Percentiles rank a stretch among this genome's conserved stretches.
phyloP scores from a whole-genome alignment of 2,888 invertebrate genomes.

The Pyrrhosoma nymphula region DNA sequence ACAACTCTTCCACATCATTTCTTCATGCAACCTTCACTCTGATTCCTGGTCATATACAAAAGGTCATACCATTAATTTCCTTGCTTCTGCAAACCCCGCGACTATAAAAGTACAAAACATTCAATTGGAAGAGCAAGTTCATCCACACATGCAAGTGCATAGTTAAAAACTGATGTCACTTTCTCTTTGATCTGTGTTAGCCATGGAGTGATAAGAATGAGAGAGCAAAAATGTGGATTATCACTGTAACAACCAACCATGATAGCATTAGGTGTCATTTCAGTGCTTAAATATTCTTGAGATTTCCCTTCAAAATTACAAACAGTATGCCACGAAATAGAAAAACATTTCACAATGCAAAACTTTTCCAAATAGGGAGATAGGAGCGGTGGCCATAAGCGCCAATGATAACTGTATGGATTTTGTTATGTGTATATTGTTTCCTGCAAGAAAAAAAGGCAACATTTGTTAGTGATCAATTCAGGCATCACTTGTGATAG shows the following conservation, averaged over 20 bases:
- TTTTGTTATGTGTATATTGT: conserved; percentile 37
- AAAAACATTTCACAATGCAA: conserved; percentile 64
- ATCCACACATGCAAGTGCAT: conserved; percentile 58
- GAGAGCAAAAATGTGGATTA: conserved; percentile 66
- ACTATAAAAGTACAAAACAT: conserved; percentile 66
- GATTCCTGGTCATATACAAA: conserved; percentile 4
- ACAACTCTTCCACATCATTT: conserved; percentile 37
- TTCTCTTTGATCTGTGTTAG: conserved; percentile 19
- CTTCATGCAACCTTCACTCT: conserved; percentile 49
- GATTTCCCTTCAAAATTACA: conserved; percentile 47
- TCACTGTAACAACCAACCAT: conserved; percentile 55
- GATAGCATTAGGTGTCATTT: conserved; percentile 47
- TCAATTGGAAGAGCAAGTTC: conserved; percentile 59
- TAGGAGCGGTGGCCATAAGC: conserved; percentile 52
- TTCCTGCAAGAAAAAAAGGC: conserved; percentile 52
- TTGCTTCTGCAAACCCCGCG: conserved; percentile 41
- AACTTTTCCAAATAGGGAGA: conserved; percentile 59
- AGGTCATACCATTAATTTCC: conserved; percentile 48
- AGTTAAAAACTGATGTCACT: conserved; percentile 12
- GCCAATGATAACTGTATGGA: conserved; percentile 62
- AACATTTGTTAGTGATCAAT: not conserved
- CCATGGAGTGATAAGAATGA: conserved; percentile 35
- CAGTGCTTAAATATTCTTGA: conserved; percentile 60
- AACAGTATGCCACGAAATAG: conserved; percentile 60
- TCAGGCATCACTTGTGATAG: not conserved